phyloP scores from a whole-genome alignment of 2,888 invertebrate species.

The Dynastes tityus region DNA sequence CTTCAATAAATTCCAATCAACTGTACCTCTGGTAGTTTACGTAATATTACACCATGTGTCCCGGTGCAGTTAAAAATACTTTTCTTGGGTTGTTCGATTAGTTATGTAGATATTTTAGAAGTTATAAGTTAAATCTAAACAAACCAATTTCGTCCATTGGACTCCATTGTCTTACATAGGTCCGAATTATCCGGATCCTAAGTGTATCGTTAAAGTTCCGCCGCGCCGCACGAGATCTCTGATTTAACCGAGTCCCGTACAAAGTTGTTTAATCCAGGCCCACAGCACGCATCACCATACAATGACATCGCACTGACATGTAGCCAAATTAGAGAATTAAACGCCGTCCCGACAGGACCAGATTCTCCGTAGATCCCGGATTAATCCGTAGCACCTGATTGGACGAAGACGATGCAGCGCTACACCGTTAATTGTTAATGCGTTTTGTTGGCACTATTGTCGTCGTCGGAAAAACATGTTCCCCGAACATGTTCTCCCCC shows the following conservation, averaged over 20 bases:
- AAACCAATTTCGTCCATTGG: no score
- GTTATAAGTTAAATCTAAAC: no score
- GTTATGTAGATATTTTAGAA: no score
- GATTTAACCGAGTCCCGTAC: background rate
- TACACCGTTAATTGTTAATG: slow-evolving; percentile 38
- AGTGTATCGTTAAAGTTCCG: background rate
- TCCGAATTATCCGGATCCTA: background rate
- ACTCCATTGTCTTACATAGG: background rate
- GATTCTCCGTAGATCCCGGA: slow-evolving; percentile 9
- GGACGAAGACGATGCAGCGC: background rate
- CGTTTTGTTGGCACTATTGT: slow-evolving; percentile 25
- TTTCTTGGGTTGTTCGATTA: no score
- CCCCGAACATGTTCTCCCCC: background rate
- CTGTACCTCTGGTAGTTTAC: no score
- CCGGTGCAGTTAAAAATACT: no score
- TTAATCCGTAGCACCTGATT: slow-evolving; percentile 22
- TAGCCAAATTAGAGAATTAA: slow-evolving; percentile 44
- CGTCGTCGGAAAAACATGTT: background rate
- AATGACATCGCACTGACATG: slow-evolving; percentile 42
- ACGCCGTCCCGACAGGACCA: background rate
- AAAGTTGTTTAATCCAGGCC: slow-evolving; percentile 14
- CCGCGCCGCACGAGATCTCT: slow-evolving; percentile 11
- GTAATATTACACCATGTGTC: no score
- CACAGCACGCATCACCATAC: background rate
- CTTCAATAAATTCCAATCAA: no score